A percentile compares a stretch with the other conserved stretches of the same genome.
These are phyloP conservation scores for Oegoconia quadripuncta DNA, from an alignment of 2,888 invertebrate genomes.

Conservation along the genomic window DNA sequence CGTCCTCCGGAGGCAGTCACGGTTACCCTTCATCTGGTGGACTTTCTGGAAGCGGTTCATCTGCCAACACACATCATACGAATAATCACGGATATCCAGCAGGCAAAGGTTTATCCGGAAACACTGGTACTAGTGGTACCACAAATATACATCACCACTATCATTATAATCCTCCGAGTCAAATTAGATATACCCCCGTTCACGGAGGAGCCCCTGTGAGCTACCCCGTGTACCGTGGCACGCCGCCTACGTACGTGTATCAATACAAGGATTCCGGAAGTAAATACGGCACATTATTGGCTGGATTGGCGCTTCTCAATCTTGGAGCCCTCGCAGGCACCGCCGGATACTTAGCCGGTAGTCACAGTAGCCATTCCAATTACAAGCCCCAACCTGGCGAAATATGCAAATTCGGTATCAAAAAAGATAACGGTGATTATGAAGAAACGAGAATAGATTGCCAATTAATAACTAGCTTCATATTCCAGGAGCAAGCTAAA, in stretches of 20 bases:
- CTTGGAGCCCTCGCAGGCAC: constrained; percentile 56
- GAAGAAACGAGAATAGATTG: constrained; percentile 68
- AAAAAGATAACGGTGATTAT: constrained; percentile 62
- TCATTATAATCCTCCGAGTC: constrained; percentile 59
- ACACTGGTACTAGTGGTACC: constrained; percentile 27
- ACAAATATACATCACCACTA: constrained; percentile 55
- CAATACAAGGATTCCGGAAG: constrained; percentile 64
- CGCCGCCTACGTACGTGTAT: constrained; percentile 63
- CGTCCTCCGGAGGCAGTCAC: constrained; percentile 26
- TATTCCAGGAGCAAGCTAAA: constrained; percentile 42
- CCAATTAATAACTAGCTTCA: constrained; percentile 61
- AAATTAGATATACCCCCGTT: constrained; percentile 50
- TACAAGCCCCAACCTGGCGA: constrained; percentile 57
- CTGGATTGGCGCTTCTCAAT: constrained; percentile 62
- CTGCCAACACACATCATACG: constrained; percentile 2
- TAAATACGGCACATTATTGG: constrained; percentile 61
- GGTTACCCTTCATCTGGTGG: constrained; percentile 20
- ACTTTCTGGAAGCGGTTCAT: constrained; percentile 2
- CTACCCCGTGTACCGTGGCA: constrained; percentile 61
- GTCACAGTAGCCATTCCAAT: constrained; percentile 26
- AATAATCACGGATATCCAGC: constrained; percentile 20
- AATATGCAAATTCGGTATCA: constrained; percentile 61
- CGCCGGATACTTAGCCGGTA: constrained; percentile 39
- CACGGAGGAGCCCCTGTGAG: constrained; percentile 43
- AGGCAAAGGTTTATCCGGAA: constrained; percentile 31